These are phyloP conservation scores for Chascanopsetta lugubris DNA, from an alignment of 2,113 vertebrate genomes.

Conservation along the genomic window DNA sequence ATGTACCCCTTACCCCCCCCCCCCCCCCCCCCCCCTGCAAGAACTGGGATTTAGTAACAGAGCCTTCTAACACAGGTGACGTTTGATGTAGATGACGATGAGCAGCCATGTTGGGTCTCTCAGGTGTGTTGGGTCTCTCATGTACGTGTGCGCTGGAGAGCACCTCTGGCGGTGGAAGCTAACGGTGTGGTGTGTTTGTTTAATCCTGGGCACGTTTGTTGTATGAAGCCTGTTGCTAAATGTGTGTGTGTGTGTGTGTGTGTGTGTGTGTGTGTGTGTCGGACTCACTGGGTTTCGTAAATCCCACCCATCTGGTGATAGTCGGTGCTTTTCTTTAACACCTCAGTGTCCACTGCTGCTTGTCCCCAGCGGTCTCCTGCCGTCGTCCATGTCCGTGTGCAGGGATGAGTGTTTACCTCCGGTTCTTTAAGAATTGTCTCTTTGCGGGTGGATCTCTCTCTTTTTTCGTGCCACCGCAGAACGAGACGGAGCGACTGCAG, in stretches of 20 bases:
- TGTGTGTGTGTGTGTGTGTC: no score
- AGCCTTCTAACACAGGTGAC: constrained; percentile 91
- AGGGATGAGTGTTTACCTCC: constrained; percentile 20
- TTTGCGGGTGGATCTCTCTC: background rate
- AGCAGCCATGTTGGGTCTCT: constrained; percentile 82
- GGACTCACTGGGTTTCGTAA: constrained; percentile 39
- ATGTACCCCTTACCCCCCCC: constrained; percentile 57
- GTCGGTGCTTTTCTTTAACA: background rate
- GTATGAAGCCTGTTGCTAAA: no score
- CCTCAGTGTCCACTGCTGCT: background rate
- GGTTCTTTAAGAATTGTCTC: background rate
- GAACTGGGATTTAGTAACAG: constrained; percentile 81
- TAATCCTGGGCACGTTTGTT: constrained; percentile 11
- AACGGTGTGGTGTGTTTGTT: constrained; percentile 71
- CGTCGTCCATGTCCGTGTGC: constrained; percentile 31
- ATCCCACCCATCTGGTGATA: constrained; percentile 13
- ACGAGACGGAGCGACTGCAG: constrained; percentile 86
- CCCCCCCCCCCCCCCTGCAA: constrained; percentile 28
- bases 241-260: no score
- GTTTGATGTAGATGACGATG: constrained; percentile 94
- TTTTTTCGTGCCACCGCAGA: constrained; percentile 72
- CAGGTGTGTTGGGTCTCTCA: constrained; percentile 86
- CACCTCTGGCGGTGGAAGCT: constrained; percentile 78
- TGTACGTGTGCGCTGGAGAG: constrained; percentile 63
- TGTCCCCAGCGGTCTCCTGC: background rate